phyloP scores from a whole-genome alignment of 2,888 invertebrate genomes.

The Sinotaia quadrata region DNA sequence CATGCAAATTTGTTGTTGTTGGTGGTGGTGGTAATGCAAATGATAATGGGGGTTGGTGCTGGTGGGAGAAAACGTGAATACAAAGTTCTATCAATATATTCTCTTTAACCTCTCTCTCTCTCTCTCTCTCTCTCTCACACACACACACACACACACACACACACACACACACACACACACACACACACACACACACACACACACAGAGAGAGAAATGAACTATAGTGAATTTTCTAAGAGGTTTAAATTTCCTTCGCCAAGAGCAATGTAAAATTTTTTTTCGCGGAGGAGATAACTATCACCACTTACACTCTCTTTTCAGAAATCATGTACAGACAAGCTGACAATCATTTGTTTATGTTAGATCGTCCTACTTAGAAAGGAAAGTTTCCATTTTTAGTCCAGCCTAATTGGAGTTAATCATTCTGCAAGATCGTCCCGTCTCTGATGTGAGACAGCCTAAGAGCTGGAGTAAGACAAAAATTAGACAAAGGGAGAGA shows the following conservation, averaged over 20 bases:
- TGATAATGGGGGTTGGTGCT: too few relatives aligned
- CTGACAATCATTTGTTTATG: not conserved
- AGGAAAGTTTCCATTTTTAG: not conserved
- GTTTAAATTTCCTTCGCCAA: too few relatives aligned
- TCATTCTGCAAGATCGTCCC: too few relatives aligned
- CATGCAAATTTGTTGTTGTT: too few relatives aligned
- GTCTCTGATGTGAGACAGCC: not conserved
- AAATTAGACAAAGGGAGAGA: not conserved
- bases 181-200: not conserved
- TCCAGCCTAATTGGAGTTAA: too few relatives aligned
- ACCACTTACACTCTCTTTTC: not conserved
- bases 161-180: not conserved
- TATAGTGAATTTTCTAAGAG: too few relatives aligned
- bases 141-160: constrained; percentile 11
- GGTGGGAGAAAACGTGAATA: too few relatives aligned
- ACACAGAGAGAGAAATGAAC: not conserved
- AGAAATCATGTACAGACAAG: not conserved
- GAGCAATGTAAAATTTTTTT: too few relatives aligned
- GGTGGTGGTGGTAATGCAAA: too few relatives aligned
- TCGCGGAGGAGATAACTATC: too few relatives aligned
- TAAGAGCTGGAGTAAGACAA: not conserved
- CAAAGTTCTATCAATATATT: too few relatives aligned
- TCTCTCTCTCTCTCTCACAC: constrained; percentile 8
- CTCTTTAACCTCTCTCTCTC: not conserved
- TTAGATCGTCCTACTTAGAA: not conserved